Conservation (phyloP, 2,797 vertebrate species). For the Cynopterus sphinx region DNA sequence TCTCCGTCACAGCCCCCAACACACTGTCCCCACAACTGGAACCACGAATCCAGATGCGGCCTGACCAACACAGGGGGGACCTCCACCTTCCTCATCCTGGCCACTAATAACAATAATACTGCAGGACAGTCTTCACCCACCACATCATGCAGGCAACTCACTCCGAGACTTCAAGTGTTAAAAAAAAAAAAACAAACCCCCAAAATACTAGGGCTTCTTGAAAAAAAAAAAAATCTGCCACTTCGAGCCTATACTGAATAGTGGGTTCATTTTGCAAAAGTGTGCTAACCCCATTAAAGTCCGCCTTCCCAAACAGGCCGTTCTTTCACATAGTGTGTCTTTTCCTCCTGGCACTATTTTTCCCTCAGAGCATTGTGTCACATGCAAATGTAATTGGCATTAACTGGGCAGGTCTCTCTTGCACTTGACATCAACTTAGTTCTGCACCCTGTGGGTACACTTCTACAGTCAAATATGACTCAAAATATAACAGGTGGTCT, state of each 20-base stretch:
- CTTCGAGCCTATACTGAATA: background rate
- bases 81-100: background rate
- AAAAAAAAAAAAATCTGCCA: background rate
- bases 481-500: background rate
- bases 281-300: background rate
- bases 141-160: background rate
- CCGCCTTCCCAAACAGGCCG: background rate
- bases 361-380: background rate
- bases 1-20: too few species aligned
- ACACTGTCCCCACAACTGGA: background rate
- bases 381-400: background rate
- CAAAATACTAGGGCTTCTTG: background rate
- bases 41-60: background rate
- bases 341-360: background rate
- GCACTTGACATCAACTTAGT: background rate
- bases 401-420: background rate
- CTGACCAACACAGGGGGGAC: accelerated
- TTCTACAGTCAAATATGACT: background rate
- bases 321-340: background rate
- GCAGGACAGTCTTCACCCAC: background rate
- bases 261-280: background rate
- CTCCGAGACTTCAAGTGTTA: background rate
- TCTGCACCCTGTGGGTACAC: background rate
- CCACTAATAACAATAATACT: too few species aligned
- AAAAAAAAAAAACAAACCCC: background rate